Evolutionary conservation across 2,888 invertebrate species (phyloP), one percentile per base, ranked within the genome.

Genomic region (Thysanoteuthis rhombus): DNA sequence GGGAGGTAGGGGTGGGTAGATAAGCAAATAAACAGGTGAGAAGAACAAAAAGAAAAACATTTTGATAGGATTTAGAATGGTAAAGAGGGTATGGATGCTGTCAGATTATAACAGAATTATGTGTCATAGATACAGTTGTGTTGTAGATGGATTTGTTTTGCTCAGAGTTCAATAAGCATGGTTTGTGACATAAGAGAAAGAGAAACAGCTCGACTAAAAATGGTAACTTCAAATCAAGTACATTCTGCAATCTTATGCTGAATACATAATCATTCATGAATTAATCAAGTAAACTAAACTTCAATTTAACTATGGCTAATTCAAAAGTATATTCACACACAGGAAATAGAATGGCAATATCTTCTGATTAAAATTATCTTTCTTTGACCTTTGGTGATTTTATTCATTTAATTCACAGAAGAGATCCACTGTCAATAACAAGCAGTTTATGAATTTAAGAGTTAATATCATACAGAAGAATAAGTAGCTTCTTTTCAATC

Each of bases 91-190:
- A 75, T n/a, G 75, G n/a, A 75, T 75, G n/a, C 75, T 75, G 75
- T 75, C 75, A 75, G n/a, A 75, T n/a, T 75, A 75, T n/a, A 75
- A 75, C 75, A 75, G 75, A 75, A 75, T 75, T 75, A 75, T 75
- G n/a, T 75, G n/a, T 75, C 75, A 75, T 75, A 75, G 36, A 75
- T 75, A 75, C 75, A 75, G 75, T 75, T 75, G 75, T 75, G 75
- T 75, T 75, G n/a, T n/a, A 75, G 75, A 75, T 75, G 75, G 75
- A 75, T 75, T 75, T n/a, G 75, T 75, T 36, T 75, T 75, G 75
- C 75, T 75, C n/a, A n/a, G 12, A 36, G 75, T 75, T 75, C 75
- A 75, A 36, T n/a, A 75, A 75, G n/a, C 10, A 75, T 75, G 75
- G 52, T n/a, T 75, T 75, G 75, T 75, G n/a, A 75, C 75, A 75